Evolutionary conservation across 2,113 vertebrate species (phyloP).

Genomic region (Uria lomvia): DNA sequence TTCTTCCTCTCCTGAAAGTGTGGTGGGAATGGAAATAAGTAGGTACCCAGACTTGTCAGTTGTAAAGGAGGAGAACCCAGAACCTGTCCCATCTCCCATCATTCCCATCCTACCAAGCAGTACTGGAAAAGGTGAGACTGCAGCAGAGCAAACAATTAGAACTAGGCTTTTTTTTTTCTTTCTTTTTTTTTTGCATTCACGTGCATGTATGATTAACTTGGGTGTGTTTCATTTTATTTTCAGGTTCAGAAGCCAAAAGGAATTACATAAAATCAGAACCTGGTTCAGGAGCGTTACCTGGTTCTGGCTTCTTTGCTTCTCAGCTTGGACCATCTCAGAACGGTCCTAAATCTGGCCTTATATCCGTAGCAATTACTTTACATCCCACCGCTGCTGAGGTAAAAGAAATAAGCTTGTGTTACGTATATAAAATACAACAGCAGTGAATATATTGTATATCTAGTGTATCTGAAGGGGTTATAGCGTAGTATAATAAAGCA

Average conservation of each 20-base stretch:
- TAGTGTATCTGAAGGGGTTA: not conserved
- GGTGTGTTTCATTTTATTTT: not conserved
- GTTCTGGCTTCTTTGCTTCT: conserved; percentile 77
- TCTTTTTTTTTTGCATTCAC: not conserved
- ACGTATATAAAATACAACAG: not conserved
- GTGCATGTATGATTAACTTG: not conserved
- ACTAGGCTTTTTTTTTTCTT: not conserved
- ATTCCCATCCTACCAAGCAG: conserved; percentile 88
- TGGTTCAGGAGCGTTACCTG: conserved; percentile 14
- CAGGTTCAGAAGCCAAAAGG: conserved; percentile 83
- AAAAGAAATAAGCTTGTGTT: conserved; percentile 19
- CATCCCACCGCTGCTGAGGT: conserved; percentile 92
- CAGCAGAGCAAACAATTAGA: not conserved
- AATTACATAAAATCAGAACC: conserved; percentile 90
- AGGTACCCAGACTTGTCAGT: conserved; percentile 89
- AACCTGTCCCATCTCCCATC: conserved; percentile 88
- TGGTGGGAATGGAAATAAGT: conserved; percentile 86
- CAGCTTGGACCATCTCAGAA: conserved; percentile 80
- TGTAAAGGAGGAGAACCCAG: conserved; percentile 89
- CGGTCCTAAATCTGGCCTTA: conserved; percentile 86
- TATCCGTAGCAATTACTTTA: conserved; percentile 93
- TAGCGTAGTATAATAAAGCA: not conserved
- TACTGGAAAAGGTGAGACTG: conserved; percentile 83
- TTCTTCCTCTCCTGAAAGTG: conserved; percentile 94
- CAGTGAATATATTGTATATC: not conserved